Base-by-base conservation (phyloP, 2,888 invertebrate species). In the Cheiracanthium punctorium region DNA sequence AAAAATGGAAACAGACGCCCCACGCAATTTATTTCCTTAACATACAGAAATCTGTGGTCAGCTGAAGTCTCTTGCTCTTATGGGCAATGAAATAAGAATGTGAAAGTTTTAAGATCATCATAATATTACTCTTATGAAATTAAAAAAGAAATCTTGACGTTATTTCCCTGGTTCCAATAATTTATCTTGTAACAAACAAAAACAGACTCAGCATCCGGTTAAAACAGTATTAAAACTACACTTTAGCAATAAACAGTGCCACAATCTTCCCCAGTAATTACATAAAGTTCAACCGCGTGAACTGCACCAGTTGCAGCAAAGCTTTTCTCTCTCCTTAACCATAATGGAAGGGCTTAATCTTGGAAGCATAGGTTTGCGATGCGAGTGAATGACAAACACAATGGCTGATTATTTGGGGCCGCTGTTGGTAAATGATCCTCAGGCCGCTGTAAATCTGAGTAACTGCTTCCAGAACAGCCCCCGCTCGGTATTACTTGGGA, bases 351-450 rank as follows among this genome's bases (percentile, higher is more conserved):
- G n/a, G 24, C 24, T 58, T 58, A 58, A 58, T 58, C 58, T 58
- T 24, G 4, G n/a, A 24, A 24, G 24, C 58, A 4, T 1, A 5
- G 58, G 58, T 58, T 58, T 58, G 58, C 24, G 24, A 24, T 24
- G 24, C 58, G 24, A 58, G 58, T 24, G 5, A 58, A 58, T 58
- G 58, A 58, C 58, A 58, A 58, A 58, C 58, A 58, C 58, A 58
- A 58, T 58, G 58, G 58, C 58, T 20, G 24, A 20, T 58, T 24
- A 58, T 58, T 58, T 58, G 20, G 58, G 58, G 58, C 58, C 58
- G 58, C 58, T 24, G 58, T 58, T 58, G 58, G 58, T 58, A 58
- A 58, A 58, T 24, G 58, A 24, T 1, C 5, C 58, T 58, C 24
- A 20, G 24, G 24, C 58, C 58, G 58, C 58, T 24, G 58, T 58